Evolutionary conservation across 2,888 invertebrate species (phyloP).

Genomic region (Euzophera pinguis): DNA sequence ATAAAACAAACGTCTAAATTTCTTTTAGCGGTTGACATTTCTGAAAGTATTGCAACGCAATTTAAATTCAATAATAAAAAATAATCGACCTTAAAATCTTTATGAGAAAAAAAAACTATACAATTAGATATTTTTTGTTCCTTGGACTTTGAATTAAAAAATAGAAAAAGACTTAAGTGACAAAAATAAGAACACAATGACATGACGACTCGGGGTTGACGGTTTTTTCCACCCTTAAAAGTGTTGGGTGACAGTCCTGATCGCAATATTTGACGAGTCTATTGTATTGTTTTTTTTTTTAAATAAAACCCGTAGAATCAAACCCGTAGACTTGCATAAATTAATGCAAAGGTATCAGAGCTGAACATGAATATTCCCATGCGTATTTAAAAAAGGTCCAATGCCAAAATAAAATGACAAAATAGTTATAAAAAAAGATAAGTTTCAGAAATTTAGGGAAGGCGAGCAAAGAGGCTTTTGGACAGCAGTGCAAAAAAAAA

Average conservation of each 20-base stretch:
- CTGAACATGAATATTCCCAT: slow-evolving; percentile 74
- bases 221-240: slow-evolving; percentile 54
- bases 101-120: slow-evolving; percentile 71
- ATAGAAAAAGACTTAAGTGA: slow-evolving; percentile 64
- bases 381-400: slow-evolving; percentile 39
- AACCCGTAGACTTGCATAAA: slow-evolving; percentile 79
- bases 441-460: too few species aligned
- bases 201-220: slow-evolving; percentile 71
- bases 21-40: slow-evolving; percentile 31
- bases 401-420: too few species aligned
- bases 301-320: slow-evolving; percentile 49
- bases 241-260: slow-evolving; percentile 70
- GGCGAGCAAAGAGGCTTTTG: too few species aligned
- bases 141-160: slow-evolving; percentile 46
- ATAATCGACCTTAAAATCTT: slow-evolving; percentile 75
- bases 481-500: too few species aligned
- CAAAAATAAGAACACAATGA: slow-evolving; percentile 73
- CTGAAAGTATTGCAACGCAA: slow-evolving; percentile 31
- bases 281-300: slow-evolving; percentile 56
- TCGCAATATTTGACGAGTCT: slow-evolving; percentile 70
- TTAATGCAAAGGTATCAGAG: slow-evolving; percentile 58
- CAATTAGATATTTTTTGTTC: slow-evolving; percentile 77
- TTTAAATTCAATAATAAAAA: slow-evolving; percentile 53
- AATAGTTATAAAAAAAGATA: too few species aligned
- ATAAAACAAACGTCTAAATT: too few species aligned